Evolutionary conservation across 2,888 invertebrate species (phyloP), one percentile per base, ranked within the genome.

Genomic region (Smittia sp.): DNA sequence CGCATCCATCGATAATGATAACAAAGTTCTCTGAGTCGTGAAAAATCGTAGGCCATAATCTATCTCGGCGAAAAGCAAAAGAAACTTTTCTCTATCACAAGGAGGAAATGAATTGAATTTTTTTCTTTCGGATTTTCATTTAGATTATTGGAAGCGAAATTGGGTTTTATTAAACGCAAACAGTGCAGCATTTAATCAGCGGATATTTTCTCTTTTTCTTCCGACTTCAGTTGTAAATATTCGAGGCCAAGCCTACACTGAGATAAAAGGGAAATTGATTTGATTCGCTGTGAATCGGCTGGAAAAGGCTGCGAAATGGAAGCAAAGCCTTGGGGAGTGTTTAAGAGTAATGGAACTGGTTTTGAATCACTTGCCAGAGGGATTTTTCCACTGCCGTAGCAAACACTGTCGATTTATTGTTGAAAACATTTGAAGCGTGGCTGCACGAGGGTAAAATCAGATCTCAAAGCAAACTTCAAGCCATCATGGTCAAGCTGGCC

Each of bases 171-270:
- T 67, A 32, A 67, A 67, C 41, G 46, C 41, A 24, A 41, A 41
- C 67, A 67, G 32, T 67, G 67, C 67, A 41, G 41, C 67, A 67
- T 67, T 67, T 67, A 67, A 67, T 67, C 67, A 67, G 67, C 67
- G 41, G 41, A 67, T 67, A 67, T 67, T 41, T 67, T 66, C 32
- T 66, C 7, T 11, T 25, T 20, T 58, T 13, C 24, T 58, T 58
- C 22, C 15, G 63, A 15, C 15, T 63, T 63, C 6, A 9, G 25
- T 2, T 58, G 58, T 9, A 22, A 4, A 27, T 63, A 27, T 63
- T 13, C 22, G 18, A 58, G 6, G 58, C 58, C 58, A 58, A 58
- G 58, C 58, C 58, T 58, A 58, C 46, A 58, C 18, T 58, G 58
- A 46, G 46, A 46, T 46, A 46, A 46, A 46, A 46, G 46, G 46